These are phyloP conservation scores for Ammodytes dubius DNA, from an alignment of 2,113 vertebrate species.

Conservation along the genomic window DNA sequence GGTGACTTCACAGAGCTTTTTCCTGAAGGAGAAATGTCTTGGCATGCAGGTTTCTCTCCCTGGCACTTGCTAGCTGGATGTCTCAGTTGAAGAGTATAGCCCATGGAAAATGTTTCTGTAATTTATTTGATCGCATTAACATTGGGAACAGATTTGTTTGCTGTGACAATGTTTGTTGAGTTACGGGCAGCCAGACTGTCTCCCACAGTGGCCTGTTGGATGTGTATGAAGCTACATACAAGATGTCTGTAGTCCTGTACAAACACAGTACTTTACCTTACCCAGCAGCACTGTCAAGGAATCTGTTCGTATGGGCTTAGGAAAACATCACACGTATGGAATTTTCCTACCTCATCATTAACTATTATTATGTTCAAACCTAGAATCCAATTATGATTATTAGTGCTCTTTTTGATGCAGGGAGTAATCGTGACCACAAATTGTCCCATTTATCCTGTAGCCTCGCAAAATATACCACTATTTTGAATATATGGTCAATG, in stretches of 20 bases:
- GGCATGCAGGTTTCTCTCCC: constrained; percentile 59
- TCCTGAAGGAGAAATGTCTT: constrained; percentile 77
- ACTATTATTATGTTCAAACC: constrained; percentile 58
- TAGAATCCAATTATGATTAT: constrained; percentile 65
- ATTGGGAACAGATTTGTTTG: constrained; percentile 81
- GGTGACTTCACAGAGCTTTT: constrained; percentile 75
- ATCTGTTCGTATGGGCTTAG: constrained; percentile 58
- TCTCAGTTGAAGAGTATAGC: constrained; percentile 70
- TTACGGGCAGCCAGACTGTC: constrained; percentile 76
- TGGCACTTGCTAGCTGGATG: constrained; percentile 71
- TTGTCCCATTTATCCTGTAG: constrained; percentile 42
- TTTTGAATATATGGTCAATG: constrained; percentile 53
- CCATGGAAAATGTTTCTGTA: constrained; percentile 77
- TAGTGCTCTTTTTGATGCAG: constrained; percentile 48
- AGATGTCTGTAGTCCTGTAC: constrained; percentile 70
- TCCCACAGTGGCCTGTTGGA: constrained; percentile 73
- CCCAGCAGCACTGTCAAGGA: constrained; percentile 54
- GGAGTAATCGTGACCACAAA: constrained; percentile 56
- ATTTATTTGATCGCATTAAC: constrained; percentile 82
- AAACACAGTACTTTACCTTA: constrained; percentile 73
- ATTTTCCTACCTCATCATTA: constrained; percentile 66
- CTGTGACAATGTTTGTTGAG: constrained; percentile 83
- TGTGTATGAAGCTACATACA: constrained; percentile 71
- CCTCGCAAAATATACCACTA: constrained; percentile 59
- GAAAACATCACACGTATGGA: constrained; percentile 59